Base-by-base conservation (phyloP, 2,888 invertebrate species). In the Machimus atricapillus region DNA sequence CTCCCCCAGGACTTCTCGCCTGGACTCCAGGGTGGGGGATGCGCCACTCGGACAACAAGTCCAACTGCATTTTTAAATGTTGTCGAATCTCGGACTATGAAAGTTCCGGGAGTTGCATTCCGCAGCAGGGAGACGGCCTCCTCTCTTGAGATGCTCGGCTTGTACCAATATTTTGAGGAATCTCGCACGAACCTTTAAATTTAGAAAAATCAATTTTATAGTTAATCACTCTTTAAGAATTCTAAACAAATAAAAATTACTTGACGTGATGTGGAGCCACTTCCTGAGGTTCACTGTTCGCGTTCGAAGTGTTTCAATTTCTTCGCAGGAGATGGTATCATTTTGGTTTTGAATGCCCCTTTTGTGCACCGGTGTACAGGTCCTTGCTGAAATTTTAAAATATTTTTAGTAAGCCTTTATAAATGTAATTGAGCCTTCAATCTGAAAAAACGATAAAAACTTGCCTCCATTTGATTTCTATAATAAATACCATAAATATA, bases 121-220 rank as follows among this genome's bases (percentile, higher is more conserved):
- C 97, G 95, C 88, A 99, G 94, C 91, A 98, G 95, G 89, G 95
- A 94, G 89, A 99, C 93, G 96, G 98, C 98, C 94, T 99, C 99
- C 93, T 99, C 99, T 89, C 99, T 94, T 27, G 98, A 96, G 90
- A 99, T 98, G 91, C 96, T 96, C 23, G 99, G 97, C 92, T 99
- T 99, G 94, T 99, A 99, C 99, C 99, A 99, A 93, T 95, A 98
- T 92, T 97, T 97, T 90, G 96, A 97, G 89, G 98, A 98, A 93
- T 99, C 99, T 88, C 97, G 95, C 23, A 98, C 98, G 93, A 99
- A 98, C 91, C 91, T 43, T 43, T 92, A 79, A 56, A 78, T 9
- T 3, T 14, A 27, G 14, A n/a, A 76, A 46, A 40, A 8, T 37
- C 1, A 76, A 7, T 77, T 52, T 27, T 16, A 31, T 37, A 12